phyloP scores from a whole-genome alignment of 2,888 invertebrate genomes.

The Tachina grossa region DNA sequence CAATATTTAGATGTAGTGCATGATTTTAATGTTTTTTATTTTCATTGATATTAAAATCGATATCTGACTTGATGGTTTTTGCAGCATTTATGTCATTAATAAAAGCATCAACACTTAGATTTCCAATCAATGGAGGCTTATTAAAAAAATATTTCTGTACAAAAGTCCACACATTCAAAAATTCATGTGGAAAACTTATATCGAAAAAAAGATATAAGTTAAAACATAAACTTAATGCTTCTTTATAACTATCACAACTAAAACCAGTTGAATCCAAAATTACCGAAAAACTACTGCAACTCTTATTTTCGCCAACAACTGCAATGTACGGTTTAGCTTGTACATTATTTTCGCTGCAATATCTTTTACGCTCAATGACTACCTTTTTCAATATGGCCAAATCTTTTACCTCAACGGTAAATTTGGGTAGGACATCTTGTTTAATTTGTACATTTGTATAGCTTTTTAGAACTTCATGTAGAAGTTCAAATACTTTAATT shows the following conservation, averaged over 20 bases:
- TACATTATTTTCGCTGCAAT: too few species aligned
- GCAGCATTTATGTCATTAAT: too few species aligned
- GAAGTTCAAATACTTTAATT: conserved; percentile 43
- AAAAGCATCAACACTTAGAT: conserved; percentile 42
- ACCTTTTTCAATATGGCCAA: conserved; percentile 36
- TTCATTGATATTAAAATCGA: too few species aligned
- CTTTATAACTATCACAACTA: conserved; percentile 59
- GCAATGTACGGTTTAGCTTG: too few species aligned
- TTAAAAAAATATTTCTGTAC: conserved; percentile 21
- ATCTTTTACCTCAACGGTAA: too few species aligned
- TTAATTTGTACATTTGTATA: neutral
- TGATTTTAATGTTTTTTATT: too few species aligned
- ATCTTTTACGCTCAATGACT: conserved; percentile 57
- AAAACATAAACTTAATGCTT: conserved; percentile 57
- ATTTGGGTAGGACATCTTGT: too few species aligned
- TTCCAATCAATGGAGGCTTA: conserved; percentile 32
- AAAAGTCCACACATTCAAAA: conserved; percentile 52
- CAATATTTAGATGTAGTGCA: too few species aligned
- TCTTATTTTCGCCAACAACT: too few species aligned
- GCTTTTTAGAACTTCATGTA: conserved; percentile 38
- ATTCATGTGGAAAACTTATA: conserved; percentile 50
- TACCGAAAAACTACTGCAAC: conserved; percentile 53
- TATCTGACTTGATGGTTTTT: too few species aligned
- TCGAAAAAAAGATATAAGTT: conserved; percentile 63
- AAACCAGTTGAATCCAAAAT: conserved; percentile 21